Conservation (phyloP, 2,797 vertebrate genomes). For the Syncerus caffer region DNA sequence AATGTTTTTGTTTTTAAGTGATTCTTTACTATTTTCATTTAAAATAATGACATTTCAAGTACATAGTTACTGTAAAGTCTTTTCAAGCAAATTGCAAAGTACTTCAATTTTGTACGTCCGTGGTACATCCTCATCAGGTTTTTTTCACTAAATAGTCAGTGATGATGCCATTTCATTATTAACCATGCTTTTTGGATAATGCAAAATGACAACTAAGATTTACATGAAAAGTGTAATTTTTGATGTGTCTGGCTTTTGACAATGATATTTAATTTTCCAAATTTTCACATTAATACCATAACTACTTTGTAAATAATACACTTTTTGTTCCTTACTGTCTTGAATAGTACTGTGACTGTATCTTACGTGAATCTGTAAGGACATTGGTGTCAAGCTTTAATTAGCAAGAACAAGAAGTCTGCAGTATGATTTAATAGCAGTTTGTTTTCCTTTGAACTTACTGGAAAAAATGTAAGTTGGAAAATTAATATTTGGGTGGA, state of each 20-base stretch:
- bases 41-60: constrained; percentile 15
- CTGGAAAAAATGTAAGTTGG: constrained; percentile 32
- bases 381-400: constrained; percentile 10
- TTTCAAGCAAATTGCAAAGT: constrained; percentile 27
- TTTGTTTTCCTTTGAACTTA: constrained; percentile 47
- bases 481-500: constrained; percentile 59
- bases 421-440: constrained; percentile 47
- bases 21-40: constrained; percentile 20
- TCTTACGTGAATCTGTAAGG: constrained; percentile 30
- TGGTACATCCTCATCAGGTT: not conserved
- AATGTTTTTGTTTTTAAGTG: not conserved
- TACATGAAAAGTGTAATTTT: constrained; percentile 41
- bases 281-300: constrained; percentile 51
- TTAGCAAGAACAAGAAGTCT: not conserved
- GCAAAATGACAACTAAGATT: constrained; percentile 56
- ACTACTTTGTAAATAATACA: constrained; percentile 62
- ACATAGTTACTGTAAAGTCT: constrained; percentile 11
- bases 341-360: constrained; percentile 27
- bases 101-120: constrained; percentile 18
- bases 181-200: constrained; percentile 29
- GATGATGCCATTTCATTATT: constrained; percentile 24
- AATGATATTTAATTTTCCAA: constrained; percentile 52
- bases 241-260: constrained; percentile 61
- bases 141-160: constrained; percentile 1
- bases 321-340: constrained; percentile 62